Percentiles rank a stretch among this genome's conserved stretches.
Evolutionary conservation across 2,113 vertebrate genomes (phyloP).

Genomic region (Gambusia affinis): DNA sequence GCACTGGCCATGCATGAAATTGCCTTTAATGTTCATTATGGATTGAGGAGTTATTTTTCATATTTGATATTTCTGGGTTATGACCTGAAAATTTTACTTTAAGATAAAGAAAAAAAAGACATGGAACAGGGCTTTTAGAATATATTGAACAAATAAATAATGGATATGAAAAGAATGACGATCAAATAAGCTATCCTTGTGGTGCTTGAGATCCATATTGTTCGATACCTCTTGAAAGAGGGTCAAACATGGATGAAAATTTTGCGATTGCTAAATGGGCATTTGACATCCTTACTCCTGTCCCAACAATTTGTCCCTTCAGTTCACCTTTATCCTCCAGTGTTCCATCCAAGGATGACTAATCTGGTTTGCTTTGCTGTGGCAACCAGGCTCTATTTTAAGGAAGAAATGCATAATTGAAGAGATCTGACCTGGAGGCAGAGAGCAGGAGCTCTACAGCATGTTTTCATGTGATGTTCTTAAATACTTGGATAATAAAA

Average conservation of each 20-base stretch:
- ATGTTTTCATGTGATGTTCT: background rate
- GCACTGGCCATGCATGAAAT: no score
- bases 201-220: no score
- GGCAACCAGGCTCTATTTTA: slow-evolving; percentile 67
- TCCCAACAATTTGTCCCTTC: slow-evolving; percentile 24
- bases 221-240: background rate
- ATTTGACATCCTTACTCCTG: slow-evolving; percentile 20
- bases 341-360: slow-evolving; percentile 64
- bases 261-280: slow-evolving; percentile 21
- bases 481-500: slow-evolving; percentile 6
- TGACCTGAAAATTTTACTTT: background rate
- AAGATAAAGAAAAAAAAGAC: slow-evolving; percentile 2
- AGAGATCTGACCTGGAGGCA: slow-evolving; percentile 60
- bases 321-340: slow-evolving; percentile 21
- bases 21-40: no score
- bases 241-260: background rate
- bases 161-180: slow-evolving; percentile 4
- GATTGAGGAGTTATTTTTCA: no score
- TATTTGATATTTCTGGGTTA: no score
- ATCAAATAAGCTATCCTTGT: background rate
- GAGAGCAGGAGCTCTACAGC: slow-evolving; percentile 25
- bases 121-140: background rate
- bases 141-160: background rate
- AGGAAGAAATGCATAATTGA: slow-evolving; percentile 75
- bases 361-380: slow-evolving; percentile 63